Base-by-base conservation (phyloP, 2,797 vertebrate genomes). In the Malurus splendens region DNA sequence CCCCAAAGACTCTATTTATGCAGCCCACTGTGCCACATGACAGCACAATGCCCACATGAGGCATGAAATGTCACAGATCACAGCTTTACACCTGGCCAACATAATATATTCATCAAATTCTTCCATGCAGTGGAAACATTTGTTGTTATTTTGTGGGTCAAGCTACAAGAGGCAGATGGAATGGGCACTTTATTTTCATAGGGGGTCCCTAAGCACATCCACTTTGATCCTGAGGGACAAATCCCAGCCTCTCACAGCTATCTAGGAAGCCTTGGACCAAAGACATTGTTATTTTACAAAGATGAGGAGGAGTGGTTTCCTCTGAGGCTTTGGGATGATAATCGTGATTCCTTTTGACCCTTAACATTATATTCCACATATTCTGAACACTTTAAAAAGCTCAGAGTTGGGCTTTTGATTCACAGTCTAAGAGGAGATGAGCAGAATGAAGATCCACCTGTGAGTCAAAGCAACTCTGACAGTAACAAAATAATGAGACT, bases 101-200 rank as follows among this genome's bases (percentile, higher is more conserved):
- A 74, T n/a, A 79, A 94, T 22, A 74, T 9, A 92, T 65, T 67
- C 90, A 90, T 87, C 92, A 78, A 73, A 83, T 84, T 79, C 88
- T 61, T 81, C 2, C 74, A 48, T 60, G 90, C 91, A 87, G 42
- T 17, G 39, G 65, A 67, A 86, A 66, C 3, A 3, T 76, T 90
- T 87, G 86, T 62, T 72, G 66, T 78, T 91, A 62, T 91, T 95
- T 94, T 92, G 94, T 83, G 92, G 92, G 93, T 90, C 94, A 93
- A 54, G 73, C 79, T 83, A 65, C 60, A 39, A 33, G 79, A 91
- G 54, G 82, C 88, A 94, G 89, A 90, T 67, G 88, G 90, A 93
- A 87, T 6, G 30, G 82, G 87, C 54, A 71, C 47, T 91, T 82
- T 56, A 50, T 86, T 89, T 87, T 87, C 62, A 41, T 25, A 45